Evolutionary conservation across 2,888 invertebrate species (phyloP).

Genomic region (Spicauda simplicius): DNA sequence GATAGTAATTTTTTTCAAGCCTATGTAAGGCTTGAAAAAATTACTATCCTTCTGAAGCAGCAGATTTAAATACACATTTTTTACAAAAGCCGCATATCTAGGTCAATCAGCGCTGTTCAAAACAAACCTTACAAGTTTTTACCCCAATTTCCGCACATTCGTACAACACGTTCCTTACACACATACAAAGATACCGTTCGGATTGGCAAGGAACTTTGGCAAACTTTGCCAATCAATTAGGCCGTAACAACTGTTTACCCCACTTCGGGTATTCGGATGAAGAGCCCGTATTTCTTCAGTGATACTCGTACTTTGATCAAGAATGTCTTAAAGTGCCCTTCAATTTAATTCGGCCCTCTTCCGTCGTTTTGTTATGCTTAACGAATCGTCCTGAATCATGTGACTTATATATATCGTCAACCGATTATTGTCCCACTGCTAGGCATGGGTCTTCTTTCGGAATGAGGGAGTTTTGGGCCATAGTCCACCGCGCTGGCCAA

Average conservation of each 20-base stretch:
- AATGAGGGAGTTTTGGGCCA: no score
- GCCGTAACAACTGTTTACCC: slow-evolving; percentile 34
- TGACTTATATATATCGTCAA: not conserved
- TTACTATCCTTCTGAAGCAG: no score
- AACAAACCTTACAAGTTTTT: slow-evolving; percentile 17
- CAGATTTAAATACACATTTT: no score
- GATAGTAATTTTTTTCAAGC: no score
- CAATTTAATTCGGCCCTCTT: slow-evolving; percentile 5
- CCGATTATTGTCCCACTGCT: no score
- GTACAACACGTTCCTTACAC: slow-evolving; percentile 8
- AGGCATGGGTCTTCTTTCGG: no score
- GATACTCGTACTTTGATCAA: slow-evolving; percentile 17
- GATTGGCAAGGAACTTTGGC: slow-evolving; percentile 22
- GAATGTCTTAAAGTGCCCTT: slow-evolving; percentile 1
- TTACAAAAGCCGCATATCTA: not conserved
- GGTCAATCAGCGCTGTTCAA: slow-evolving; percentile 13
- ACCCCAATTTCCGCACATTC: slow-evolving; percentile 22
- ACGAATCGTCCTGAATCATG: not conserved
- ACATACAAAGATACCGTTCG: slow-evolving; percentile 23
- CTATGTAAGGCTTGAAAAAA: no score
- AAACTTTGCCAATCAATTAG: slow-evolving; percentile 34
- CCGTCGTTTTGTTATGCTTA: slow-evolving; percentile 3
- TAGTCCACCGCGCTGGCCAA: no score
- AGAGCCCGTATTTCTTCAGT: slow-evolving; percentile 24
- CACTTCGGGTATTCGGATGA: slow-evolving; percentile 24